Conservation (phyloP, 2,113 vertebrate genomes). For the Australoheros scitulus region DNA sequence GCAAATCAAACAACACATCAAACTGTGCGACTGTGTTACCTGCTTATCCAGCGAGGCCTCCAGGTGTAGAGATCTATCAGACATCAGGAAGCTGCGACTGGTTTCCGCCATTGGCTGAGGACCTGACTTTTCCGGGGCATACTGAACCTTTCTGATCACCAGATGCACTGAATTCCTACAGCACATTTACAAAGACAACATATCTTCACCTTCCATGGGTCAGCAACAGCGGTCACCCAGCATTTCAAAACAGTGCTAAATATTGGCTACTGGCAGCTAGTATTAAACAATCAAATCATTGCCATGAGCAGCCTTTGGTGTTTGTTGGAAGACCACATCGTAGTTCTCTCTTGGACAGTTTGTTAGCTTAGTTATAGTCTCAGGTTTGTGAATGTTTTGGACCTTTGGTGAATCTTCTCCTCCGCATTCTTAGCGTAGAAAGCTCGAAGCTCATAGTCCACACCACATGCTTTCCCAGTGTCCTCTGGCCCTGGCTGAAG, state of each 20-base stretch:
- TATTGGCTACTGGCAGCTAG: no score
- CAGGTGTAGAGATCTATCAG: slow-evolving; percentile 87
- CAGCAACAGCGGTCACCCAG: no score
- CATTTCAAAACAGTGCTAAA: no score
- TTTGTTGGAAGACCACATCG: neutral
- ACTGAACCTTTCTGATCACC: slow-evolving; percentile 92
- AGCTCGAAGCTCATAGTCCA: slow-evolving; percentile 88
- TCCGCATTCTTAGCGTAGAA: slow-evolving; percentile 86
- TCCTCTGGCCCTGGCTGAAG: slow-evolving; percentile 86
- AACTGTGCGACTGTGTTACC: slow-evolving; percentile 61
- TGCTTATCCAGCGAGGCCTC: slow-evolving; percentile 92
- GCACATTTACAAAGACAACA: no score
- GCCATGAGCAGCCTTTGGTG: no score
- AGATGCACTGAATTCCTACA: slow-evolving; percentile 89
- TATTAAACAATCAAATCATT: no score
- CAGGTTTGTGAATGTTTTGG: slow-evolving; percentile 55
- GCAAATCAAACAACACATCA: neutral
- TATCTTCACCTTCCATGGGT: no score
- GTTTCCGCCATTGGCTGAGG: slow-evolving; percentile 92
- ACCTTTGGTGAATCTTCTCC: slow-evolving; percentile 91
- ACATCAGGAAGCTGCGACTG: slow-evolving; percentile 91
- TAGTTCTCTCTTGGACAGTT: no score
- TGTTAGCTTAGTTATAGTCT: neutral
- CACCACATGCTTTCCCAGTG: slow-evolving; percentile 85
- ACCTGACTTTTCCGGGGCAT: slow-evolving; percentile 89